Evolutionary conservation across 2,113 vertebrate species (phyloP).

Genomic region (Rhadina sibilatrix): DNA sequence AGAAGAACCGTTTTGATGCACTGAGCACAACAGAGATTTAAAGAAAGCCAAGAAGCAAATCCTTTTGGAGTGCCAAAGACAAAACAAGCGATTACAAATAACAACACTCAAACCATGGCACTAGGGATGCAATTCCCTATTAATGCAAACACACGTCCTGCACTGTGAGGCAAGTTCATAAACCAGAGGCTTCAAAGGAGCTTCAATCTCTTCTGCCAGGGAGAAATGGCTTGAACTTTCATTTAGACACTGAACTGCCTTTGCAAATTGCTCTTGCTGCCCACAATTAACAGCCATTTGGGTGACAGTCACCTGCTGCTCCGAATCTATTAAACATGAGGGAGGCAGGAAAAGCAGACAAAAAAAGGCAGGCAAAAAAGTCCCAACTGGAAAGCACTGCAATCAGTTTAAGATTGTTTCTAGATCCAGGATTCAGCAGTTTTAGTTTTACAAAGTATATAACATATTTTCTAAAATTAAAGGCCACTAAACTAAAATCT

Average conservation of each 20-base stretch:
- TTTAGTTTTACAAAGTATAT: neutral
- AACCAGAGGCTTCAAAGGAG: neutral
- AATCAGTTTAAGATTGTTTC: neutral
- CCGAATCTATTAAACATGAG: neutral
- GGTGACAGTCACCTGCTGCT: neutral
- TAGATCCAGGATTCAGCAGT: neutral
- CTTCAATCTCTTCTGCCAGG: neutral
- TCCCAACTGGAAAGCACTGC: neutral
- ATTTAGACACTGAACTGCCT: neutral
- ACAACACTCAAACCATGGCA: neutral
- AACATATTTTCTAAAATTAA: neutral
- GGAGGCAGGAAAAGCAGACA: neutral
- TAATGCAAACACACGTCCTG: neutral
- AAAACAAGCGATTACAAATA: neutral
- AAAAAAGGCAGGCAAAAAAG: neutral
- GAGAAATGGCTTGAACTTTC: neutral
- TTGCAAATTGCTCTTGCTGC: neutral
- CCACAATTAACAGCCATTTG: neutral
- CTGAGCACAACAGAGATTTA: neutral
- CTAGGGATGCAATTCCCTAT: neutral
- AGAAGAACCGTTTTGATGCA: neutral
- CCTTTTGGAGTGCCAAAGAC: neutral
- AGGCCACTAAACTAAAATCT: neutral
- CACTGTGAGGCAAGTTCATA: neutral
- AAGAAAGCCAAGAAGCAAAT: neutral